Evolutionary conservation across 2,797 vertebrate species (phyloP).

Genomic region (Sebastes itinus): DNA sequence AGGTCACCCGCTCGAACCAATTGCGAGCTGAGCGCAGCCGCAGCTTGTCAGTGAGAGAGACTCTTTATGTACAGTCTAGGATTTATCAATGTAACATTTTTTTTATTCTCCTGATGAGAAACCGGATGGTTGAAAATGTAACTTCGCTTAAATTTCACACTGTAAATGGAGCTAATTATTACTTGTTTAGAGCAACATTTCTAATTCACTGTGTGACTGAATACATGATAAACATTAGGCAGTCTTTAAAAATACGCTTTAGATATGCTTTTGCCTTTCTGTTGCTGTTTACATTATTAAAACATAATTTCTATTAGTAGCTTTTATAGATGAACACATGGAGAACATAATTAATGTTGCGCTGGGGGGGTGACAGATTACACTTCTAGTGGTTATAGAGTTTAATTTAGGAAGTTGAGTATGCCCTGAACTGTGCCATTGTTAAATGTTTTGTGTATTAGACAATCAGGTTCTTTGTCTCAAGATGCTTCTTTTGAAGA

Average conservation of each 20-base stretch:
- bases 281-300: slow-evolving; percentile 17
- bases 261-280: neutral
- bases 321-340: neutral
- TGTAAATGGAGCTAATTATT: slow-evolving; percentile 21
- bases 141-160: neutral
- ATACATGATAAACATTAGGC: neutral
- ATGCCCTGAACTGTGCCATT: neutral
- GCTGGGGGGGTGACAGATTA: neutral
- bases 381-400: neutral
- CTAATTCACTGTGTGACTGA: neutral
- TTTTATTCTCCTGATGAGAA: neutral
- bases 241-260: neutral
- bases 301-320: neutral
- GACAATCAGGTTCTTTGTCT: slow-evolving; percentile 61
- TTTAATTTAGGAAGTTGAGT: neutral
- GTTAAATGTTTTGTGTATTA: slow-evolving; percentile 21
- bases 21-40: too few relatives aligned
- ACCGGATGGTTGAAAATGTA: neutral
- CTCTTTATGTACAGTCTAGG: too few relatives aligned
- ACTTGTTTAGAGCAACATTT: slow-evolving; percentile 3
- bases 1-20: too few relatives aligned
- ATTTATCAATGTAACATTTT: neutral
- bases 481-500: neutral
- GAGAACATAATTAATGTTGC: neutral
- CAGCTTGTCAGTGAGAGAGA: too few relatives aligned